Percentiles rank a stretch among this genome's conserved stretches.
Conservation (phyloP, 2,797 vertebrate genomes). For the Thunnus albacares region DNA sequence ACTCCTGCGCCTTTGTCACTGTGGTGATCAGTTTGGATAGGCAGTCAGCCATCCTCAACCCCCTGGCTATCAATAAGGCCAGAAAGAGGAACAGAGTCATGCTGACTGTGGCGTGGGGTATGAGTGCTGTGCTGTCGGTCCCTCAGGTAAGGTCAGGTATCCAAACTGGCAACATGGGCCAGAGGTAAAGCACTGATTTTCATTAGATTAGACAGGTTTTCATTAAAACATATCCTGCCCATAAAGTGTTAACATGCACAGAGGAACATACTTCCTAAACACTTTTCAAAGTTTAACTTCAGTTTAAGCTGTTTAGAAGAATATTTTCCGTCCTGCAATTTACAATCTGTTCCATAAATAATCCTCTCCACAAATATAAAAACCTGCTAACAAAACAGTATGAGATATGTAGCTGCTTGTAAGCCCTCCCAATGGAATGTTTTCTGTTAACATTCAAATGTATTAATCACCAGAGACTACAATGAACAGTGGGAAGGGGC, state of each 20-base stretch:
- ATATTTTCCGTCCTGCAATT: not conserved
- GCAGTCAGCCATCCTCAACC: conserved; percentile 89
- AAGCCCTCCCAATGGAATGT: not conserved
- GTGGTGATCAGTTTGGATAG: conserved; percentile 92
- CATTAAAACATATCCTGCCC: not conserved
- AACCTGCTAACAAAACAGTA: not conserved
- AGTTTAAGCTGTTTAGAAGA: not conserved
- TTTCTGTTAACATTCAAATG: not conserved
- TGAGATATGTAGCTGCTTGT: not conserved
- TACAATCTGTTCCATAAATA: not conserved
- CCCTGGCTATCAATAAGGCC: conserved; percentile 85
- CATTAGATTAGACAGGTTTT: not conserved
- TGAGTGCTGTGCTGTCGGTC: conserved; percentile 86
- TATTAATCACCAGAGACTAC: not conserved
- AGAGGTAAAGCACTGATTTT: conserved; percentile 4
- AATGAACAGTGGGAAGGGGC: too few relatives aligned
- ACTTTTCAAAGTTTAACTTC: not conserved
- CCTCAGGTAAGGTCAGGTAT: conserved; percentile 85
- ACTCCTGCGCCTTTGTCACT: conserved; percentile 91
- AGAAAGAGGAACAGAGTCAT: conserved; percentile 86
- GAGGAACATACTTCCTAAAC: not conserved
- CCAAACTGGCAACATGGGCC: not conserved
- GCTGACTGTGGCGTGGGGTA: conserved; percentile 87
- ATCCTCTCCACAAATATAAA: not conserved
- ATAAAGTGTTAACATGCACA: not conserved